Evolutionary conservation across 2,888 invertebrate species (phyloP), one percentile per base, ranked within the genome.

Genomic region (Gastracanthus pulcherrimus): DNA sequence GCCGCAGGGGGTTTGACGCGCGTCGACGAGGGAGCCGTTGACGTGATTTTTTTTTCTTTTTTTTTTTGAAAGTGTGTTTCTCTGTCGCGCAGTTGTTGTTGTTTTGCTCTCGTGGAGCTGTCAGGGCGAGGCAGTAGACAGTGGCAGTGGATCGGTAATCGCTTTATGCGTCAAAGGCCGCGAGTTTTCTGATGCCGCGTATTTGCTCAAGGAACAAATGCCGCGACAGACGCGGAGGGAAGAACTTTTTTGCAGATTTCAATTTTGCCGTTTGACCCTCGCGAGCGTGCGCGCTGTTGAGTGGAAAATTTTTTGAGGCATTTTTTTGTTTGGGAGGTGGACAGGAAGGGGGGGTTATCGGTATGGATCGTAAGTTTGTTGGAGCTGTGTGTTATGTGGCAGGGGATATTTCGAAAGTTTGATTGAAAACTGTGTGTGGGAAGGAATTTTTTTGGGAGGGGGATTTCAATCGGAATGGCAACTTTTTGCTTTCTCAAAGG

Each of bases 191-290:
- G 34, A 62, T n/a, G 62, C 19, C 48, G n/a, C 3, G 36, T 55
- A 23, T 75, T 64, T 75, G 13, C 26, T 74, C 45, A 51, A 26
- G 36, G 38, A 58, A 34, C 38, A 29, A 36, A 66, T 38, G n/a
- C 1, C 6, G 5, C 11, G 13, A 51, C 16, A 29, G 11, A 2
- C 26, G 26, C 19, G 0, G 67, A 29, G 55, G 3, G 23, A 34
- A 11, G 41, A 11, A 13, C 5, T 41, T 7, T 48, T 69, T 76
- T 76, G 29, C 26, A 26, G 41, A 38, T 45, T 69, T 45, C 69
- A 69, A 76, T 76, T 76, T 69, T 60, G 9, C 60, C 31, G 23
- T 60, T 67, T 62, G 69, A 62, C 51, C 45, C 23, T 29, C 4
- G 3, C 9, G 13, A 2, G 34, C 13, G 4, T 9, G 13, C 9